Base-by-base conservation (phyloP, 2,797 vertebrate genomes). In the Phrynocephalus forsythii region DNA sequence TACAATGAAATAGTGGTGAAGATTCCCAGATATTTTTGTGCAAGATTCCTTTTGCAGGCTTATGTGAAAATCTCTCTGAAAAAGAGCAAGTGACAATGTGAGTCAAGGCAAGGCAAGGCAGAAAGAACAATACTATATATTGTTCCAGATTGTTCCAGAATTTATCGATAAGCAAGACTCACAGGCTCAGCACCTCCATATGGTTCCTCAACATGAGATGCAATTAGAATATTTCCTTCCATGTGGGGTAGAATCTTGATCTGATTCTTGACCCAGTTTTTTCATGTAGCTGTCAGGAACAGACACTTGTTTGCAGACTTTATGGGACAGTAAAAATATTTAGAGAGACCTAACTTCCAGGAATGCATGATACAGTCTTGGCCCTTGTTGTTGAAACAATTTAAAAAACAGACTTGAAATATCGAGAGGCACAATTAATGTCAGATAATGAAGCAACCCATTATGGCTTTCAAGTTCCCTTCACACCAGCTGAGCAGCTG, bases 401-500 rank as follows among this genome's bases (percentile, higher is more conserved):
- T 44, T 44, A 56, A 26, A 66, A 72, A 68, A 15, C 18, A 72
- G 8, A 13, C 33, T 68, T 75, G 13, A 28, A 67, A 56, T 81
- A 82, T 82, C 6, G 30, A 90, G 63, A 16, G 8, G 26, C 30
- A 84, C 86, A 76, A 90, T 93, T 90, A 89, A 22, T 11, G 76
- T 82, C 79, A 86, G 87, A 86, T 38, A 86, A 82, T 9, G 1
- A 78, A 78, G 33, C 30, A 79, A 50, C 86, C 85, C n/a, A 22
- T 81, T 68, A 60, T 18, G 16, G 33, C 85, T 83, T 84, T 89
- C 81, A 50, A 87, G 2, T 87, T 86, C 63, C 82, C 48, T 33
- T 2, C 22, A 76, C 63, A 80, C 76, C 83, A 90, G 88, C 89
- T 89, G 90, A 91, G 87, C n/a, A 85, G 67, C 80, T 80, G 84